These are phyloP conservation scores for Eupithecia abbreviata DNA, from an alignment of 2,888 invertebrate species.

Conservation along the genomic window DNA sequence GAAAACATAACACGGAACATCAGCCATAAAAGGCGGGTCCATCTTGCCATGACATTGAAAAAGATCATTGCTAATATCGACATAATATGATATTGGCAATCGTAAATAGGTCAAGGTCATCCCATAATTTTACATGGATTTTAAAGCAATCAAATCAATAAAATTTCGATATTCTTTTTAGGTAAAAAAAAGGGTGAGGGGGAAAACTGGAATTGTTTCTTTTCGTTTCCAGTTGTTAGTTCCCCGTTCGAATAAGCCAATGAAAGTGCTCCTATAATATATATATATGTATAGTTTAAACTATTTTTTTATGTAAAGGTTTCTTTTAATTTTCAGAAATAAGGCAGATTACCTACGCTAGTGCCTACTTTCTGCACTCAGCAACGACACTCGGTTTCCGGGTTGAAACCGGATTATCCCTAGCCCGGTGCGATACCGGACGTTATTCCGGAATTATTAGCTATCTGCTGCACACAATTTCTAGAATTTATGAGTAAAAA, in stretches of 20 bases:
- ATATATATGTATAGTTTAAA: too few relatives aligned
- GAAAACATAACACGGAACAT: background rate
- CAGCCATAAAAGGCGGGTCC: background rate
- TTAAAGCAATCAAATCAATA: too few relatives aligned
- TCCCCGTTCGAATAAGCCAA: too few relatives aligned
- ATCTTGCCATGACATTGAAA: background rate
- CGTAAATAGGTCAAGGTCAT: slow-evolving; percentile 28
- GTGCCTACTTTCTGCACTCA: background rate
- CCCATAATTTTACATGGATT: background rate
- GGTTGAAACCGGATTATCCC: slow-evolving; percentile 15
- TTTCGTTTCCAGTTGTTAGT: too few relatives aligned
- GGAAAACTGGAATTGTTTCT: too few relatives aligned
- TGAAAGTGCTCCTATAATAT: too few relatives aligned
- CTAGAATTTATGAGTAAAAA: background rate
- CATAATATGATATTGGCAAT: background rate
- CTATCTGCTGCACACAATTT: slow-evolving; percentile 2
- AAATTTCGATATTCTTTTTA: too few relatives aligned
- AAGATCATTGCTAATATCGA: background rate
- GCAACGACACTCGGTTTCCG: slow-evolving; percentile 18
- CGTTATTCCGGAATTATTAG: slow-evolving; percentile 26
- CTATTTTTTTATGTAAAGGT: too few relatives aligned
- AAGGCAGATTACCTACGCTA: background rate
- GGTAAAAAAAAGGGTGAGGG: too few relatives aligned
- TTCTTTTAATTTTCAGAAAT: too few relatives aligned
- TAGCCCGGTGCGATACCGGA: slow-evolving; percentile 22